Evolutionary conservation across 1,140 invertebrate species (phyloP), one percentile per base, ranked within the genome.

Genomic region (Apis dorsata): DNA sequence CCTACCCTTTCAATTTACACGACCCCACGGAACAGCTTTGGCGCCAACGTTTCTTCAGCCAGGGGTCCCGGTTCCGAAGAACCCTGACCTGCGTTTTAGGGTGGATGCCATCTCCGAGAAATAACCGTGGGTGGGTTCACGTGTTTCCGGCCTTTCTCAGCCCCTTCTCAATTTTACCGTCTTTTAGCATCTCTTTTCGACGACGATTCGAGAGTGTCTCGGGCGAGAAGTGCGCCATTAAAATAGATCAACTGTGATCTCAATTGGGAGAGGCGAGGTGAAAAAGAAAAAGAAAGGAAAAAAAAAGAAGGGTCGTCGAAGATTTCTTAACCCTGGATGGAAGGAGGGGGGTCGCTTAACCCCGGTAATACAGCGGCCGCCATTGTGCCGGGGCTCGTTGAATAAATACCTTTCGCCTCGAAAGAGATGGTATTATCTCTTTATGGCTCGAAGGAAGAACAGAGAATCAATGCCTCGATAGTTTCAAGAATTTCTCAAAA

Each of bases 291-390:
- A 44, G 4, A 5, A 72, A 79, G 86, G 4, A 5, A 72, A 79
- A 86, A 7, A 72, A 79, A 86, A 86, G 78, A 86, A 77, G 69
- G 85, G 85, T 86, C 63, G 84, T 55, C 24, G 69, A n/a, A 73
- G 34, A 62, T 86, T 76, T 69, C 74, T 83, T 86, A 72, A 21
- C 85, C 71, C 55, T 59, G n/a, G 21, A 44, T 68, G n/a, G 17
- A 34, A 44, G 53, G 19, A 10, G 28, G 55, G 49, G 11, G 19
- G 44, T 69, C 59, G 66, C 51, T 60, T 77, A 57, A 49, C 62
- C 49, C 72, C 34, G 34, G 57, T 66, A 63, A 85, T 81, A 81
- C 53, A 81, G 62, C 21, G 55, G 19, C 72, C 13, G 62, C 44
- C n/a, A 82, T 82, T 77, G 80, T 70, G 65, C 15, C 49, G 57